Conservation (phyloP, 37 sponge, comb jelly and placozoan species). For the Sycon ciliatum region DNA sequence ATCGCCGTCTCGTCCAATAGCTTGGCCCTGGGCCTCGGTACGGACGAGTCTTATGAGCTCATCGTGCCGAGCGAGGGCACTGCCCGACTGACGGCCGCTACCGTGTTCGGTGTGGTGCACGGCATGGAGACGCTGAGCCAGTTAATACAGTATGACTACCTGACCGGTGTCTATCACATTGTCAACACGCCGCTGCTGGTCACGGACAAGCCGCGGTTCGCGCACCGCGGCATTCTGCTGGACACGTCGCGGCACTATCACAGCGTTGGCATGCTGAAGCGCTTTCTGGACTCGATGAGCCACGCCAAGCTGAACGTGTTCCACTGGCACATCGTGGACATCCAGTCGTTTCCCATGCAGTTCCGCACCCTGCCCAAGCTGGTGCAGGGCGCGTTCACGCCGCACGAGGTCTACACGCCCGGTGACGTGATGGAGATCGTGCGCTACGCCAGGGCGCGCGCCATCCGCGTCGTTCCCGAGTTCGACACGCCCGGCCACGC, state of each 20-base stretch:
- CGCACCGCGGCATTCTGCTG: slow-evolving; percentile 51
- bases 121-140: slow-evolving; percentile 61
- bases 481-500: slow-evolving; percentile 55
- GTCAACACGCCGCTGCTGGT: slow-evolving; percentile 3
- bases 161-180: not conserved
- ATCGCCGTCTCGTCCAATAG: too few relatives aligned
- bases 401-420: slow-evolving; percentile 28
- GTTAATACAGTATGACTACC: slow-evolving; percentile 24
- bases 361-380: slow-evolving; percentile 38
- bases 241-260: slow-evolving; percentile 63
- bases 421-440: slow-evolving; percentile 30
- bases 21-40: too few relatives aligned
- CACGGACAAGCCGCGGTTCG: slow-evolving; percentile 45
- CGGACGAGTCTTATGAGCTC: too few relatives aligned
- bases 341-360: slow-evolving; percentile 55
- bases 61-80: too few relatives aligned
- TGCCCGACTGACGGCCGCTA: too few relatives aligned
- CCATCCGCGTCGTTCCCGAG: slow-evolving; percentile 27
- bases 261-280: slow-evolving; percentile 20
- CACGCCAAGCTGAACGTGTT: slow-evolving; percentile 48
- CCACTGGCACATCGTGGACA: slow-evolving; percentile 76
- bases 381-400: slow-evolving; percentile 30
- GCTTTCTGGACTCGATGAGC: slow-evolving; percentile 21
- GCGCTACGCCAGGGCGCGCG: not conserved
- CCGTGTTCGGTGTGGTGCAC: slow-evolving; percentile 39